Conservation (phyloP, 2,113 vertebrate species). For the Solea solea region DNA sequence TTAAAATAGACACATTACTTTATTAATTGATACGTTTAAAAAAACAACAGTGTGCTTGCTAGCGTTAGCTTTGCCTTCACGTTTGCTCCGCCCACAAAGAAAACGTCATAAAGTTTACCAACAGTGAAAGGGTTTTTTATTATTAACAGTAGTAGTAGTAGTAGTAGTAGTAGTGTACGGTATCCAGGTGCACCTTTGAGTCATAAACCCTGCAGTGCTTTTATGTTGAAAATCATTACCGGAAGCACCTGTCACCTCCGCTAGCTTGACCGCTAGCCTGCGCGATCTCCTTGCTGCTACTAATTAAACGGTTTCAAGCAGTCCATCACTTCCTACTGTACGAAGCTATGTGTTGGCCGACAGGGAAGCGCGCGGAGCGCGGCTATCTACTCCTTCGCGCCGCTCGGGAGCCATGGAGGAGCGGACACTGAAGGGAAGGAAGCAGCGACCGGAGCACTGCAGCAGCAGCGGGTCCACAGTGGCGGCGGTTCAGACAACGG, state of each 20-base stretch:
- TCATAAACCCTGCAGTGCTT: neutral
- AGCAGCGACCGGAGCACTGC: slow-evolving; percentile 45
- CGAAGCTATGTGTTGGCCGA: slow-evolving; percentile 33
- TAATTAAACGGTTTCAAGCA: slow-evolving; percentile 12
- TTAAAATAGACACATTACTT: no score
- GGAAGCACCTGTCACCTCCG: slow-evolving; percentile 1
- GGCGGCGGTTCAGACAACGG: slow-evolving; percentile 30
- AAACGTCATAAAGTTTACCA: no score
- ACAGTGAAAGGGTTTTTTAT: no score
- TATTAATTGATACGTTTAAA: no score
- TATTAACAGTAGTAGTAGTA: no score
- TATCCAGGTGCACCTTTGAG: neutral
- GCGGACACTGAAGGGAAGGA: slow-evolving; percentile 52
- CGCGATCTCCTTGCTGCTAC: slow-evolving; percentile 26
- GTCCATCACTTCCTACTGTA: slow-evolving; percentile 53
- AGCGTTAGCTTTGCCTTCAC: no score
- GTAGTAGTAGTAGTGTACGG: no score
- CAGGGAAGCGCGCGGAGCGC: slow-evolving; percentile 48
- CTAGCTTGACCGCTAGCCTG: neutral
- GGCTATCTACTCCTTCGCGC: slow-evolving; percentile 47
- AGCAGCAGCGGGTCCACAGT: slow-evolving; percentile 41
- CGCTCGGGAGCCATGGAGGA: slow-evolving; percentile 64
- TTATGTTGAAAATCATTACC: slow-evolving; percentile 57
- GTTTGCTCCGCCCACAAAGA: no score
- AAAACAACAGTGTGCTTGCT: no score